phyloP scores from a whole-genome alignment of 1,140 invertebrate species.

The Aphelinus atriplicis region DNA sequence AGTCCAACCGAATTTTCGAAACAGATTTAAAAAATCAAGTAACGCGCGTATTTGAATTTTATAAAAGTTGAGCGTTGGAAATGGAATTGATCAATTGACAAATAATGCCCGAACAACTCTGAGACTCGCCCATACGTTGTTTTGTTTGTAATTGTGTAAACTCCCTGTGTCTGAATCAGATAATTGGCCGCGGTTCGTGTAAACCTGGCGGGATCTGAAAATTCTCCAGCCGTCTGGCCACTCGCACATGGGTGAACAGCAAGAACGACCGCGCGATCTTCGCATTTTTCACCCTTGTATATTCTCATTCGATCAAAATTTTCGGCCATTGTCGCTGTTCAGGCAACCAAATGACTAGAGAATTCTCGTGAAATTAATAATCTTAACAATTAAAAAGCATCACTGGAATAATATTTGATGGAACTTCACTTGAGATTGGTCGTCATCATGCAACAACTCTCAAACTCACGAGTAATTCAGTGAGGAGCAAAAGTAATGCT shows the following conservation, averaged over 20 bases:
- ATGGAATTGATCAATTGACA: conserved; percentile 6
- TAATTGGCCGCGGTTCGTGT: conserved; percentile 21
- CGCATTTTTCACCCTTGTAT: no score
- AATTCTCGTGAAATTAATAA: background rate
- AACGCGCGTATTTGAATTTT: no score
- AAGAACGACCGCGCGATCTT: conserved; percentile 2
- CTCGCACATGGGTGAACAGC: background rate
- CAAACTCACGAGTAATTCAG: no score
- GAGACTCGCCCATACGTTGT: background rate
- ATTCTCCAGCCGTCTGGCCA: conserved; percentile 33
- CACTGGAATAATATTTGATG: no score
- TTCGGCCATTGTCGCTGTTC: conserved; percentile 15
- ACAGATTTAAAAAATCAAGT: no score
- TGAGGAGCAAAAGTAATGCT: background rate
- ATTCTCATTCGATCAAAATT: background rate
- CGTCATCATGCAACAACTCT: no score
- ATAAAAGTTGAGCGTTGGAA: no score
- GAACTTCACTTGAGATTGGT: no score
- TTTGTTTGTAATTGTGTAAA: conserved; percentile 3
- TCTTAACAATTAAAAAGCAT: no score
- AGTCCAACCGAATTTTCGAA: no score
- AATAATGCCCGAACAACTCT: background rate
- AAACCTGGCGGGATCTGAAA: conserved; percentile 11
- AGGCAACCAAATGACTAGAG: conserved; percentile 31
- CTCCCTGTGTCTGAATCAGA: conserved; percentile 29